Percentiles rank a stretch among this genome's conserved stretches.
phyloP scores from a whole-genome alignment of 2,888 invertebrate genomes.

The Ophion ventricosus region DNA sequence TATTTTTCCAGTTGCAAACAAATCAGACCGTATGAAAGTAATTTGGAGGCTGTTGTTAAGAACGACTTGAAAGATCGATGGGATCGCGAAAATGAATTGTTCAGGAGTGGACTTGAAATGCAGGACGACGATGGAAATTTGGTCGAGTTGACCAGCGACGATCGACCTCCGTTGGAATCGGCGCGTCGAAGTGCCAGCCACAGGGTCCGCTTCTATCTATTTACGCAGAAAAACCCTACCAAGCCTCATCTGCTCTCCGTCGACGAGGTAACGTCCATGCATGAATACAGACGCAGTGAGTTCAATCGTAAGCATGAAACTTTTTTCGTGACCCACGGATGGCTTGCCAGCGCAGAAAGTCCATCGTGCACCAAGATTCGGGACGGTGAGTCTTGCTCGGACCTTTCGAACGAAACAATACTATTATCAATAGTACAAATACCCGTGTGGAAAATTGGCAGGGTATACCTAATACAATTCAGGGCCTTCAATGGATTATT shows the following conservation, averaged over 20 bases:
- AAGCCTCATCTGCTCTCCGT: background rate
- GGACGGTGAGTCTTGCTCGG: conserved; percentile 12
- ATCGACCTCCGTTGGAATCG: background rate
- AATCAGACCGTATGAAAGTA: background rate
- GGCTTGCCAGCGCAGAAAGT: conserved; percentile 5
- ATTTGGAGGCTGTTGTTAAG: background rate
- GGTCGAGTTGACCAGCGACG: conserved; percentile 17
- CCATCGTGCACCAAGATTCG: background rate
- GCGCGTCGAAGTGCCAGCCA: background rate
- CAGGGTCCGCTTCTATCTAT: conserved; percentile 18
- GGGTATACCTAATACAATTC: too few species aligned
- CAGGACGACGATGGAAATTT: conserved; percentile 1
- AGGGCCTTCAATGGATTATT: too few species aligned
- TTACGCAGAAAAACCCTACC: conserved; percentile 13
- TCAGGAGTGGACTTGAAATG: conserved; percentile 8
- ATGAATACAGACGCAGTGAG: background rate
- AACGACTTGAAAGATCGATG: background rate
- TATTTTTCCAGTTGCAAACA: background rate
- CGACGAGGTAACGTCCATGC: background rate
- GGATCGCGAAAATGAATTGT: background rate
- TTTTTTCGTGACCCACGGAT: conserved; percentile 39
- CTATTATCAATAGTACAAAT: background rate
- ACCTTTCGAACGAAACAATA: background rate
- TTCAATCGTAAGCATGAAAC: conserved; percentile 8
- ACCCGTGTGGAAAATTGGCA: too few species aligned